These are phyloP conservation scores for Euleptes europaea DNA, from an alignment of 2,113 vertebrate species.

Conservation along the genomic window DNA sequence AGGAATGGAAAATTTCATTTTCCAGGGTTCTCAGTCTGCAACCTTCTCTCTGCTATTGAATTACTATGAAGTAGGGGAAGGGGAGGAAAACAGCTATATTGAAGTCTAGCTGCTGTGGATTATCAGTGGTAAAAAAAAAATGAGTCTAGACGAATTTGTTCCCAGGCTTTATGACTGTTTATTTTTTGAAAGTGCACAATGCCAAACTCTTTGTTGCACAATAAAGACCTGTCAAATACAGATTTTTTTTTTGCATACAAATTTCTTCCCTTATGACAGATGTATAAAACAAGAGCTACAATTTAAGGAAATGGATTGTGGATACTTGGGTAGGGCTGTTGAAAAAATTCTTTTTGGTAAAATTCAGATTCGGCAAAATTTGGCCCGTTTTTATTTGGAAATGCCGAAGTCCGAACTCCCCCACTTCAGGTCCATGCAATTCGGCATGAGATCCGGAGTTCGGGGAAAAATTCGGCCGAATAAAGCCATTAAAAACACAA, in stretches of 20 bases:
- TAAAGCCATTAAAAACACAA: no score
- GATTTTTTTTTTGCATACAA: neutral
- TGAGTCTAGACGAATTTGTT: neutral
- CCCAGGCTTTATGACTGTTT: neutral
- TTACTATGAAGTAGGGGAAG: conserved; percentile 1
- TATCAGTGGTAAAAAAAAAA: conserved; percentile 33
- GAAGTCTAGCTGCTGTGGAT: neutral
- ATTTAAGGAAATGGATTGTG: conserved; percentile 7
- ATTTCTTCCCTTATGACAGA: conserved; percentile 29
- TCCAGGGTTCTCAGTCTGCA: neutral
- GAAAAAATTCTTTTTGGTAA: no score
- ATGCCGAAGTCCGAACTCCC: no score
- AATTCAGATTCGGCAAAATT: no score
- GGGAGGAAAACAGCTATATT: neutral
- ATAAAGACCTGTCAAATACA: conserved; percentile 35
- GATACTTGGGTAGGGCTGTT: neutral
- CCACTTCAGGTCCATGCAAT: no score
- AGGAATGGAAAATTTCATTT: conserved; percentile 15
- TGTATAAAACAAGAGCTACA: conserved; percentile 25
- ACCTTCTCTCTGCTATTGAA: neutral
- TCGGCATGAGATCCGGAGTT: no score
- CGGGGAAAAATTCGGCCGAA: no score
- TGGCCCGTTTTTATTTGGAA: no score
- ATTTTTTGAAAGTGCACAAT: conserved; percentile 41
- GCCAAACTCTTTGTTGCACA: conserved; percentile 11